Evolutionary conservation across 92 coral and sea anemone species (phyloP).

Genomic region (Chrysogorgia sp.): DNA sequence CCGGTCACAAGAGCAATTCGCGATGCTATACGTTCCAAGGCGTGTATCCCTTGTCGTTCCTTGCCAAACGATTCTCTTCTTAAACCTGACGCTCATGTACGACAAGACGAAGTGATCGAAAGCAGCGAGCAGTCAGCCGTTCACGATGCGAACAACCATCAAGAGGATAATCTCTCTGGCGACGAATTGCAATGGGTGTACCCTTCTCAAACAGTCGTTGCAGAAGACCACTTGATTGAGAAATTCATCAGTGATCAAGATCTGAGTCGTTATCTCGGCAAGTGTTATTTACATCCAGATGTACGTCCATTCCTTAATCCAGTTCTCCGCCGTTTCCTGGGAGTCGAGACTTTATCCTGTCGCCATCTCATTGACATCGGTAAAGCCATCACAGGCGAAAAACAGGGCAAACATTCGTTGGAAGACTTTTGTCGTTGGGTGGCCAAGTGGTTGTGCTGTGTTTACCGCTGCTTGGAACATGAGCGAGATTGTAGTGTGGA

Average conservation of each 20-base stretch:
- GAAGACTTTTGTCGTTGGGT: conserved; percentile 54
- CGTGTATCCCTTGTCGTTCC: conserved; percentile 70
- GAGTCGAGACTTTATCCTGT: conserved; percentile 73
- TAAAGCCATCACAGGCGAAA: conserved; percentile 52
- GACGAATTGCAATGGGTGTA: conserved; percentile 67
- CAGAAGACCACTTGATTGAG: conserved; percentile 61
- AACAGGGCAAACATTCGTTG: not conserved
- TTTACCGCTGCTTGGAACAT: conserved; percentile 77
- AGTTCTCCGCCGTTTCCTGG: conserved; percentile 70
- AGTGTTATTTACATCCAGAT: conserved; percentile 73
- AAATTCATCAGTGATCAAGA: conserved; percentile 61
- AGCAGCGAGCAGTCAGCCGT: not conserved
- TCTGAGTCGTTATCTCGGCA: conserved; percentile 68
- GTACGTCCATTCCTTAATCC: conserved; percentile 72
- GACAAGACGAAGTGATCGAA: not conserved
- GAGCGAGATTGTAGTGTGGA: conserved; percentile 86
- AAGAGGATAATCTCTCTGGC: conserved; percentile 3
- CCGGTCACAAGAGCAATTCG: conserved; percentile 82
- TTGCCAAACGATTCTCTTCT: not conserved
- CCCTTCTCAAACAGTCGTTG: conserved; percentile 74
- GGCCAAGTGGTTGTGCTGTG: conserved; percentile 82
- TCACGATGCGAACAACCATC: not conserved
- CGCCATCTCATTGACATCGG: conserved; percentile 82
- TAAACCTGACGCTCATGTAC: not conserved
- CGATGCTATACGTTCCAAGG: conserved; percentile 67